A percentile compares a stretch with the other conserved stretches of the same genome.
Evolutionary conservation across 2,113 vertebrate genomes (phyloP).

Genomic region (Xiphias gladius): DNA sequence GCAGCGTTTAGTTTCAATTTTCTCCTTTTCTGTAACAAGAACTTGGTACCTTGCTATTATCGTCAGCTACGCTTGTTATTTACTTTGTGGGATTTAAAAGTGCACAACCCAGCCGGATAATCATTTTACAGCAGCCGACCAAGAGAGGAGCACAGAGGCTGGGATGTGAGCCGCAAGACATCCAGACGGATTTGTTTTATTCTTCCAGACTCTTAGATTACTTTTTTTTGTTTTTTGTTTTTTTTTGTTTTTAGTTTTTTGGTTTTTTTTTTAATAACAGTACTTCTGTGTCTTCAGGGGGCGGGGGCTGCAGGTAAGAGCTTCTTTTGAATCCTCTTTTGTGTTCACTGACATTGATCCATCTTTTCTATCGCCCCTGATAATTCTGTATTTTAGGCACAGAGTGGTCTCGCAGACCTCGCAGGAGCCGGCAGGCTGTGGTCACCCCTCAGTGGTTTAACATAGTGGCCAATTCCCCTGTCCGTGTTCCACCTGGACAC

Average conservation of each 20-base stretch:
- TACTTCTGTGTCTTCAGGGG: constrained; percentile 15
- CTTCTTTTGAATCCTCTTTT: constrained; percentile 29
- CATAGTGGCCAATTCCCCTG: constrained; percentile 68
- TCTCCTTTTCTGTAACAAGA: constrained; percentile 98
- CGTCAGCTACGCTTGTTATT: constrained; percentile 98
- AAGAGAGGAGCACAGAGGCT: constrained; percentile 75
- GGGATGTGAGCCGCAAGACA: constrained; percentile 44
- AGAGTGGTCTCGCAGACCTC: constrained; percentile 34
- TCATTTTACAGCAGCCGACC: constrained; percentile 93
- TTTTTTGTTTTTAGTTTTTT: neutral
- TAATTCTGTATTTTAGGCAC: constrained; percentile 27
- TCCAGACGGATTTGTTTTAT: constrained; percentile 56
- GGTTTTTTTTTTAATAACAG: neutral
- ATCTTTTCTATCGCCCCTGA: constrained; percentile 35
- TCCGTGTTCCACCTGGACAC: constrained; percentile 86
- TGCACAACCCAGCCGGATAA: constrained; percentile 93
- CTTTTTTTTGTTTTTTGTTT: too few species aligned
- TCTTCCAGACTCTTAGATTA: constrained; percentile 5
- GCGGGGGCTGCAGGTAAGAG: constrained; percentile 72
- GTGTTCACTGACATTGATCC: constrained; percentile 4
- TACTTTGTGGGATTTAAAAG: constrained; percentile 99
- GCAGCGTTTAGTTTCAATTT: constrained; percentile 99
- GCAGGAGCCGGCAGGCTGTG: constrained; percentile 51
- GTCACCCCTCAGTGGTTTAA: constrained; percentile 87
- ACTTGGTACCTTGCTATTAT: constrained; percentile 99